These are phyloP conservation scores for Cassiopea andromeda DNA, from an alignment of 30 jellyfish, hydroid and myxozoan genomes.

Conservation along the genomic window DNA sequence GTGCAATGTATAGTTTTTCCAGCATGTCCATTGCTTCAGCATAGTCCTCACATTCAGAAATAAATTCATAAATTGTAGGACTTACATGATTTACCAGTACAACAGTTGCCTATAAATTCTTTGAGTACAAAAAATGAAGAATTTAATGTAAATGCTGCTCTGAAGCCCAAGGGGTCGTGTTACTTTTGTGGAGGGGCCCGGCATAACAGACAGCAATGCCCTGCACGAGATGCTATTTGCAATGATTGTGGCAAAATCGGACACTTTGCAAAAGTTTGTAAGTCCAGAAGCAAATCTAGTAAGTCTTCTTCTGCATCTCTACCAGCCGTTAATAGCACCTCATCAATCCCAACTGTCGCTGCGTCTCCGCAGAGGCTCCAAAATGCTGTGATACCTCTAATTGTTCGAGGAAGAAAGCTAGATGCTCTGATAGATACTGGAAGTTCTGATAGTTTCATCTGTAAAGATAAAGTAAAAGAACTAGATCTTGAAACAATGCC, in stretches of 20 bases:
- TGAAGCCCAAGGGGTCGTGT: background rate
- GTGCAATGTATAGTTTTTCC: too few relatives aligned
- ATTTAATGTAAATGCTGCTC: background rate
- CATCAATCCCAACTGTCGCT: background rate
- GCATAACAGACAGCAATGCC: slow-evolving; percentile 13
- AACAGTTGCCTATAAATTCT: background rate
- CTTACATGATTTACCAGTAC: too few relatives aligned
- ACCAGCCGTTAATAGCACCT: background rate
- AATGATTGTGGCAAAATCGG: slow-evolving; percentile 15
- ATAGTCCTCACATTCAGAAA: too few relatives aligned
- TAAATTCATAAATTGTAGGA: too few relatives aligned
- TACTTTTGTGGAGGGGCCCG: slow-evolving; percentile 19
- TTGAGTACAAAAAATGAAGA: background rate
- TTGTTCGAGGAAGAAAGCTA: background rate
- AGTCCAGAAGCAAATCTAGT: background rate
- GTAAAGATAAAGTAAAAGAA: background rate
- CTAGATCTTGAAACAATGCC: background rate
- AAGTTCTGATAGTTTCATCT: slow-evolving; percentile 40
- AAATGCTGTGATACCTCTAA: slow-evolving; percentile 1
- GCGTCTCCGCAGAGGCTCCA: slow-evolving; percentile 27
- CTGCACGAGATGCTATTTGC: slow-evolving; percentile 9
- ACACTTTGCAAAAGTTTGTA: slow-evolving; percentile 9
- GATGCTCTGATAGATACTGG: too few relatives aligned
- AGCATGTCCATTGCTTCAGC: too few relatives aligned
- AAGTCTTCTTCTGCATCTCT: slow-evolving; percentile 24